A percentile compares a stretch with the other conserved stretches of the same genome.
Conservation (phyloP, 2,797 vertebrate species). For the Characodon lateralis region DNA sequence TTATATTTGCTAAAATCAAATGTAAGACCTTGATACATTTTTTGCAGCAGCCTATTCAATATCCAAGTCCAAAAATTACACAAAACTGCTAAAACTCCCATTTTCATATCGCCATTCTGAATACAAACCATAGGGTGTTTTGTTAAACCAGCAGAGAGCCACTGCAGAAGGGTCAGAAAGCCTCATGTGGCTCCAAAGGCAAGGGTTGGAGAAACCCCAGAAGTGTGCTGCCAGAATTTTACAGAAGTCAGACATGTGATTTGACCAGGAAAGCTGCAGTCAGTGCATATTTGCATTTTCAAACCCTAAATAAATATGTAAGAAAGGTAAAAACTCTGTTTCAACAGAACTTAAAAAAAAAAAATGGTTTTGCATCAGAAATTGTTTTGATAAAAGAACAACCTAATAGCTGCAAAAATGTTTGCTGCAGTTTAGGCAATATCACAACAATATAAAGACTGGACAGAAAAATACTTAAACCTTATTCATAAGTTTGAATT, state of each 20-base stretch:
- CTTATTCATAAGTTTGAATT: neutral
- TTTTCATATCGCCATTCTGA: neutral
- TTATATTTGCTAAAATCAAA: neutral
- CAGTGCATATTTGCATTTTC: neutral
- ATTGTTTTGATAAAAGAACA: conserved; percentile 10
- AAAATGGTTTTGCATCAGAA: neutral
- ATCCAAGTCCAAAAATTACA: neutral
- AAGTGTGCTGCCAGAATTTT: neutral
- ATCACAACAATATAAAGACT: neutral
- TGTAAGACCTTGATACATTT: neutral
- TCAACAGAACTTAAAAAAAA: neutral
- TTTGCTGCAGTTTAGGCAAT: neutral
- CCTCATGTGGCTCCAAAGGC: too few relatives aligned
- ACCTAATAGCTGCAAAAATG: neutral
- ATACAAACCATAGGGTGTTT: neutral
- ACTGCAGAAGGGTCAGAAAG: too few relatives aligned
- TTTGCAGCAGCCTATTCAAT: neutral
- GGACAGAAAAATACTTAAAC: neutral
- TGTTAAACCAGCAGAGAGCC: too few relatives aligned
- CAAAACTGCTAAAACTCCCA: neutral
- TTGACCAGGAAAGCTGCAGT: neutral
- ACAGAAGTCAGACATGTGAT: neutral
- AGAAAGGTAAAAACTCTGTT: neutral
- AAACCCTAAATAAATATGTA: neutral
- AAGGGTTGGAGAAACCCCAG: neutral